A percentile compares a stretch with the other conserved stretches of the same genome.
These are phyloP conservation scores for Parnassius apollo DNA, from an alignment of 2,888 invertebrate genomes.

Conservation along the genomic window DNA sequence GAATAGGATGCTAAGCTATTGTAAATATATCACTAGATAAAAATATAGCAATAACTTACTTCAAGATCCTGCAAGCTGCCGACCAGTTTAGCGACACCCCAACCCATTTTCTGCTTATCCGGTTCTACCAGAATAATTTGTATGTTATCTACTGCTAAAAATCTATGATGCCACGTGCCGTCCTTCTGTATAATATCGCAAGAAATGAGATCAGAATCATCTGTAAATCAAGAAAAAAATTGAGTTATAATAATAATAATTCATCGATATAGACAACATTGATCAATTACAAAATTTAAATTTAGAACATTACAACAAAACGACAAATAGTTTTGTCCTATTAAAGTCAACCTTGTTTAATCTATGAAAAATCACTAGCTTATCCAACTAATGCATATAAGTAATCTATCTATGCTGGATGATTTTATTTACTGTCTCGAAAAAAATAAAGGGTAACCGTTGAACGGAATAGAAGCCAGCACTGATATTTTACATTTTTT, in stretches of 20 bases:
- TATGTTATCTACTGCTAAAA: slow-evolving; percentile 96
- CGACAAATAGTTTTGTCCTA: too few relatives aligned
- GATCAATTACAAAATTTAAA: too few relatives aligned
- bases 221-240: slow-evolving; percentile 76
- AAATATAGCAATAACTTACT: slow-evolving; percentile 60
- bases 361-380: too few relatives aligned
- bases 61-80: slow-evolving; percentile 98
- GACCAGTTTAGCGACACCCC: slow-evolving; percentile 98
- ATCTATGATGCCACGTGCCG: slow-evolving; percentile 93
- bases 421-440: too few relatives aligned
- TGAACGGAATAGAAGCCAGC: too few relatives aligned
- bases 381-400: not conserved
- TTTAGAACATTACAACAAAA: too few relatives aligned
- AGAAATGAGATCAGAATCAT: slow-evolving; percentile 98
- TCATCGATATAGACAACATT: too few relatives aligned
- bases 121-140: slow-evolving; percentile 99
- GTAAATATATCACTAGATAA: not conserved
- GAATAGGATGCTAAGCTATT: too few relatives aligned
- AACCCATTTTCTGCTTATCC: slow-evolving; percentile 95
- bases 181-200: slow-evolving; percentile 96
- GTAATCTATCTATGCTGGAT: too few relatives aligned
- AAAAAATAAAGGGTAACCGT: too few relatives aligned
- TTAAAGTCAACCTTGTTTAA: too few relatives aligned
- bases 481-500: too few relatives aligned
- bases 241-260: not conserved